Conservation (phyloP, 2,113 vertebrate species). For the Halichoerus grypus region DNA sequence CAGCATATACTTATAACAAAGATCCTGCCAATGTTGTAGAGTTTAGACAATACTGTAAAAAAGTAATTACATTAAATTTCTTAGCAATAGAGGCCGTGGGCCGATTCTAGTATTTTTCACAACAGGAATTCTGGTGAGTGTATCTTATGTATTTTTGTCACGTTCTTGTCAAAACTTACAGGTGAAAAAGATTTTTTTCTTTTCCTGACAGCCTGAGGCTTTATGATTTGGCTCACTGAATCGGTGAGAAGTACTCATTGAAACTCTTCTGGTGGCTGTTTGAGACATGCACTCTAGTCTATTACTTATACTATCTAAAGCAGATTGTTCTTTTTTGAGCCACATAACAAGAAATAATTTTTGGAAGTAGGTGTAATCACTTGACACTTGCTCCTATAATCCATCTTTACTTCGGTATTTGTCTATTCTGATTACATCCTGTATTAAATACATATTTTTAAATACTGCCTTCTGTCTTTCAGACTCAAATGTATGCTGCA, state of each 20-base stretch:
- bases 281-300: slow-evolving; percentile 68
- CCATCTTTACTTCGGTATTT: slow-evolving; percentile 57
- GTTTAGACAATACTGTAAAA: slow-evolving; percentile 52
- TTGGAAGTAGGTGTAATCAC: slow-evolving; percentile 49
- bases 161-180: slow-evolving; percentile 83
- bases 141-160: slow-evolving; percentile 81
- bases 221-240: slow-evolving; percentile 85
- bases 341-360: background rate
- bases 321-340: slow-evolving; percentile 58
- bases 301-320: slow-evolving; percentile 61
- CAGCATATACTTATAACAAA: background rate
- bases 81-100: background rate
- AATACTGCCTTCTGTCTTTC: background rate
- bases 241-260: slow-evolving; percentile 77
- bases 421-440: slow-evolving; percentile 24
- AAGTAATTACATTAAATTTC: slow-evolving; percentile 65
- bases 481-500: background rate
- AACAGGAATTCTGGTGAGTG: slow-evolving; percentile 58
- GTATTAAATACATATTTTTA: slow-evolving; percentile 65
- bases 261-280: slow-evolving; percentile 76
- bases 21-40: background rate
- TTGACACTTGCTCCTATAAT: slow-evolving; percentile 31
- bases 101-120: slow-evolving; percentile 72
- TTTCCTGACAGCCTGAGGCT: slow-evolving; percentile 80
- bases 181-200: slow-evolving; percentile 77